Evolutionary conservation across 2,113 vertebrate species (phyloP), one percentile per base, ranked within the genome.

Genomic region (Hippopotamus amphibius): DNA sequence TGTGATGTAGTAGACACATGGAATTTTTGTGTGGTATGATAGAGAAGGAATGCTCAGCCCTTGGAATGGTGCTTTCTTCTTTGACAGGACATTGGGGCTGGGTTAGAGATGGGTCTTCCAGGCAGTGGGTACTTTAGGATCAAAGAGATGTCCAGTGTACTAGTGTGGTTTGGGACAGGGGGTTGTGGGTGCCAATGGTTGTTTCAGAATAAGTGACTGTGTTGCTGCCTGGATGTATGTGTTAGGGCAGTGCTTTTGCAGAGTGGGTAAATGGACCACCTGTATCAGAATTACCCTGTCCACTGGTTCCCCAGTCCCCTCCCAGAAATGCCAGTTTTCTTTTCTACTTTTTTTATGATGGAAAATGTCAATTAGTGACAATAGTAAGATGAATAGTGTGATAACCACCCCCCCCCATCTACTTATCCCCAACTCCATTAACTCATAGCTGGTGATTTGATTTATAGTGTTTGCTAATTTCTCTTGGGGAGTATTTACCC

Each of bases 271-370:
- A 37, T 69, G 53, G n/a, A 48, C 61, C 48, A 59, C 41, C 33
- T 88, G 30, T 48, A 59, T 80, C 74, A 93, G 72, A 79, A 59
- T 93, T 76, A 87, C n/a, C 59, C 83, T 79, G 50, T 77, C 43
- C 43, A 11, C 5, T 86, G 59, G 19, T 68, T 76, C 72, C 8
- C 10, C 43, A 12, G 13, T 55, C n/a, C 8, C 8, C 50, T 79
- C 48, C 46, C 43, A 63, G 55, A 80, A 69, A 43, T 88, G 33
- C 65, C 81, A 26, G 6, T 22, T 81, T 80, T 81, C 5, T 71
- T 74, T 55, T 50, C 59, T 83, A 63, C 33, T 28, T 19, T 76
- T 93, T 95, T 84, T 48, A 66, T 74, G 46, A 48, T 83, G 46
- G 68, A 57, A 88, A 33, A 37, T 80, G 37, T 90, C 2, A 7